These are phyloP conservation scores for Alitta virens DNA, from an alignment of 2,888 invertebrate species.

Conservation along the genomic window DNA sequence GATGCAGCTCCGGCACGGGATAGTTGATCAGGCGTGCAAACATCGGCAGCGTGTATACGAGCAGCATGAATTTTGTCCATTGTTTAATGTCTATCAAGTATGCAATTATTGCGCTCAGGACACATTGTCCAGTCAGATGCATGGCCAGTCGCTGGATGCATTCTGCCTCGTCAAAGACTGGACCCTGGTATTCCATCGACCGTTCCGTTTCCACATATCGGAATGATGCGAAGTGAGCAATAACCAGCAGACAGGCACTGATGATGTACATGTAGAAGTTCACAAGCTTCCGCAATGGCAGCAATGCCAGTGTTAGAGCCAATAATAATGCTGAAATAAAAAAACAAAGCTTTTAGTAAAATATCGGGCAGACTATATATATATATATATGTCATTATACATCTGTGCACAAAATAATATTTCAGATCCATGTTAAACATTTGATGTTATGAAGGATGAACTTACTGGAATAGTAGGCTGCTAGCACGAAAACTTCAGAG, in stretches of 20 bases:
- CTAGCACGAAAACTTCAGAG: slow-evolving; percentile 42
- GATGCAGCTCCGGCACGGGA: slow-evolving; percentile 50
- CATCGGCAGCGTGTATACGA: slow-evolving; percentile 60
- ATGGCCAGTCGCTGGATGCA: slow-evolving; percentile 47
- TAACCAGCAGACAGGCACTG: slow-evolving; percentile 55
- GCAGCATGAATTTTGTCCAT: slow-evolving; percentile 33
- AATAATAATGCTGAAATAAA: slow-evolving; percentile 58
- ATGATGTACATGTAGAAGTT: slow-evolving; percentile 60
- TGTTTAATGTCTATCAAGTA: slow-evolving; percentile 53
- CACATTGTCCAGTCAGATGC: slow-evolving; percentile 51
- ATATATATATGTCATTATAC: no score
- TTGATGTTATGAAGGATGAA: not conserved
- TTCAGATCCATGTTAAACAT: no score
- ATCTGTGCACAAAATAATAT: no score
- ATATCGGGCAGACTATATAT: no score
- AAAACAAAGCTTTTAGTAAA: slow-evolving; percentile 13
- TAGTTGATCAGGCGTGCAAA: slow-evolving; percentile 58
- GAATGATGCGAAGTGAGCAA: slow-evolving; percentile 57
- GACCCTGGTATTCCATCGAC: slow-evolving; percentile 21
- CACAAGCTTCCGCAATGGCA: slow-evolving; percentile 59
- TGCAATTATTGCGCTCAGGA: slow-evolving; percentile 51
- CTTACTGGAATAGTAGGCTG: slow-evolving; percentile 54
- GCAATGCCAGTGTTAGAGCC: slow-evolving; percentile 57
- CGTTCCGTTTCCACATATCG: slow-evolving; percentile 56
- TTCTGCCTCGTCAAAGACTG: slow-evolving; percentile 38